Conservation (phyloP, 2,113 vertebrate genomes). For the Semnopithecus entellus region DNA sequence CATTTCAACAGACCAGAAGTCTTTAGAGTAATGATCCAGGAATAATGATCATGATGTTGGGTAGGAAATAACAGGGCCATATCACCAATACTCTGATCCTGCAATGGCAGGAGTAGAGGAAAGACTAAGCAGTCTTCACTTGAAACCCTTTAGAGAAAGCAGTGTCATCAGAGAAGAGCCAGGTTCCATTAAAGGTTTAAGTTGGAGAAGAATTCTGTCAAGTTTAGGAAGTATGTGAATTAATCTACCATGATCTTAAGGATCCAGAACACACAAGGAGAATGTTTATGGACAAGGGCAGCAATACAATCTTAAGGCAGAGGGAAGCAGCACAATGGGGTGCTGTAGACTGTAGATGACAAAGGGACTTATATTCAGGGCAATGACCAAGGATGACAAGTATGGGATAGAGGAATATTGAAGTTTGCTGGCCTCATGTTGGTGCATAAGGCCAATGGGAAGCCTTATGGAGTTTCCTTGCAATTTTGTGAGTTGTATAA, state of each 20-base stretch:
- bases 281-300: background rate
- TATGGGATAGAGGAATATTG: background rate
- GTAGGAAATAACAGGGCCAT: background rate
- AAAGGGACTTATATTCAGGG: background rate
- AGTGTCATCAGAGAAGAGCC: background rate
- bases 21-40: background rate
- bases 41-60: background rate
- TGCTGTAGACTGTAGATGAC: background rate
- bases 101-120: background rate
- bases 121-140: background rate
- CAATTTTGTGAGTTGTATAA: background rate
- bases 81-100: background rate
- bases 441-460: background rate
- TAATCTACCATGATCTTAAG: background rate
- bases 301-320: background rate
- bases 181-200: background rate
- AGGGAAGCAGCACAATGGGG: background rate
- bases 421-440: background rate
- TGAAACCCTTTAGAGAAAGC: background rate
- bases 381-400: background rate
- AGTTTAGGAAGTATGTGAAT: background rate
- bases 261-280: background rate
- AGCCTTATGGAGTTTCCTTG: background rate
- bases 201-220: background rate
- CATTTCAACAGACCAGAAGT: background rate